Evolutionary conservation across 2,113 vertebrate genomes (phyloP).

Genomic region (Suncus etruscus): DNA sequence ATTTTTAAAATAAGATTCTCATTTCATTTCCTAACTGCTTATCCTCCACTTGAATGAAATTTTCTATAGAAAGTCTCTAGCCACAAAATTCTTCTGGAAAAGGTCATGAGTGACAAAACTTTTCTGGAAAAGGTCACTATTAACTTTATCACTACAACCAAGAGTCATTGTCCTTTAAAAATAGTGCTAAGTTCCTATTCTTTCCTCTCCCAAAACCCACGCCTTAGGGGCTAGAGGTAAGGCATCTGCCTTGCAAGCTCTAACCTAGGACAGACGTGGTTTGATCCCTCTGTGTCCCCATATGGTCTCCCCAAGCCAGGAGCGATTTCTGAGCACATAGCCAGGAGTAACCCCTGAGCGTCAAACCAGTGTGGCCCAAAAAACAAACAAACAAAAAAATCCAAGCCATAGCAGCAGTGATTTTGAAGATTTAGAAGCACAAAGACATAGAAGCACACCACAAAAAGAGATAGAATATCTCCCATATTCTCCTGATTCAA

Average conservation of each 20-base stretch:
- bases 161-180: not conserved
- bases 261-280: no score
- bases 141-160: conserved; percentile 13
- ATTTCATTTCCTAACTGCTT: not conserved
- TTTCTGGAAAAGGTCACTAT: not conserved
- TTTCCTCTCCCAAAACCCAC: not conserved
- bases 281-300: no score
- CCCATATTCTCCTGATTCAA: not conserved
- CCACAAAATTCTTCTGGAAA: not conserved
- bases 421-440: not conserved
- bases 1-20: not conserved
- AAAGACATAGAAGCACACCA: not conserved
- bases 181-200: not conserved
- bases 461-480: not conserved
- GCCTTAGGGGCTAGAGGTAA: no score
- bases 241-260: no score
- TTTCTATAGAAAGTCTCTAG: no score
- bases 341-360: no score
- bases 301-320: no score
- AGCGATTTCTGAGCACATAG: no score
- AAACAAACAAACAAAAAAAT: no score
- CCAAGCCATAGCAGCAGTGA: no score
- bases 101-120: not conserved
- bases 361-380: no score
- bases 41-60: not conserved